phyloP scores from a whole-genome alignment of 2,113 vertebrate genomes.

The Tupaia tana region DNA sequence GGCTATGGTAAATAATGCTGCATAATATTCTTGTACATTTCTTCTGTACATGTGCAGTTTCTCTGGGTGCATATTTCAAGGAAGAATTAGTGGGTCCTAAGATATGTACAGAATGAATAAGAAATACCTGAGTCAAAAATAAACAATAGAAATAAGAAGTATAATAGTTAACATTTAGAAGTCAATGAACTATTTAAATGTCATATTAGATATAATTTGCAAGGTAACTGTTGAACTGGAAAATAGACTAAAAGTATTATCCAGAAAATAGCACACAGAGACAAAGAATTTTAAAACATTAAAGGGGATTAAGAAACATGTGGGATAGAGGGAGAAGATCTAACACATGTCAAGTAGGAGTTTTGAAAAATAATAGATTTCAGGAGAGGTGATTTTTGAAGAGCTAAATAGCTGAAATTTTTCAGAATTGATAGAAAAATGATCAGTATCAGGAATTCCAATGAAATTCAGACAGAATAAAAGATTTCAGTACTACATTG shows the following conservation, averaged over 20 bases:
- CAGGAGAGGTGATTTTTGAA: not conserved
- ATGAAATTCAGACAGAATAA: not conserved
- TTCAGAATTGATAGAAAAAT: constrained; percentile 44
- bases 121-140: not conserved
- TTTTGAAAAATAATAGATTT: constrained; percentile 44
- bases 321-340: not conserved
- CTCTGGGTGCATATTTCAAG: not conserved
- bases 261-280: not conserved
- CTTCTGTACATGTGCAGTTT: constrained; percentile 7
- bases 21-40: constrained; percentile 37
- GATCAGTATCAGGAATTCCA: constrained; percentile 12
- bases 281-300: constrained; percentile 32
- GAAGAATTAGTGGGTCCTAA: constrained; percentile 1
- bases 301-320: not conserved
- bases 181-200: constrained; percentile 30
- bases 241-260: not conserved
- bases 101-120: not conserved
- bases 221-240: constrained; percentile 1
- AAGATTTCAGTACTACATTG: not conserved
- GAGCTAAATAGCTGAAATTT: not conserved
- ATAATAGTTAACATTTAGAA: constrained; percentile 30
- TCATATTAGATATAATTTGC: constrained; percentile 20
- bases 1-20: constrained; percentile 14
- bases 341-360: not conserved
- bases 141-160: not conserved